Evolutionary conservation across 2,797 vertebrate species (phyloP), one percentile per base, ranked within the genome.

Genomic region (Podarcis lilfordi): DNA sequence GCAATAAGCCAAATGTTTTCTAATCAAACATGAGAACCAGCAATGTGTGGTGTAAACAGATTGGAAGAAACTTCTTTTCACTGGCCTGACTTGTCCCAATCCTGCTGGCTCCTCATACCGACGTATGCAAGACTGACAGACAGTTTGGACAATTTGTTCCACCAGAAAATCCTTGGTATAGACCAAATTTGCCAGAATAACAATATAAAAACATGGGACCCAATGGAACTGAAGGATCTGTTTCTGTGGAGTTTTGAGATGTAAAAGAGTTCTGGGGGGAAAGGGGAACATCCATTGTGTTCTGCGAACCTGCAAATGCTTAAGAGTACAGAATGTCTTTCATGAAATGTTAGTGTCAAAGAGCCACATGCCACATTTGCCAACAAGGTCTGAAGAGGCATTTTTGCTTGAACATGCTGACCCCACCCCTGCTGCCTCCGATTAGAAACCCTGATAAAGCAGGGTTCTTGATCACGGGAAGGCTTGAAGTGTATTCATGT

Each of bases 11-110:
- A 79, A 25, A 59, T 43, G 43, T 43, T 43, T 43, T 43, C 43
- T 43, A 43, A 43, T 87, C 89, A 93, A 95, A 90, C 93, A 93
- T 85, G 90, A 77, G 82, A 61, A 29, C 88, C 5, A 0, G 74
- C 21, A 89, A 87, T 95, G 93, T 96, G 92, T 82, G 79, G 45
- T 93, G 93, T 94, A 95, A 95, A 96, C 92, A 91, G 83, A 90
- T 80, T 85, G 74, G 87, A 80, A 89, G 89, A 92, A 95, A 91
- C 87, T 84, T 87, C 77, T 88, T 89, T 91, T 92, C 87, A 88
- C 80, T 83, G 85, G 64, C 79, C 37, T 75, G 43, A 32, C 72
- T 68, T 66, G 78, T 35, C 40, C 40, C 40, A 17, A 27, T 78
- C 55, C 23, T 15, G 29, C 0, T 61, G 32, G 89, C 79, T 91